Base-by-base conservation (phyloP, 2,797 vertebrate species). In the Bucorvus abyssinicus region DNA sequence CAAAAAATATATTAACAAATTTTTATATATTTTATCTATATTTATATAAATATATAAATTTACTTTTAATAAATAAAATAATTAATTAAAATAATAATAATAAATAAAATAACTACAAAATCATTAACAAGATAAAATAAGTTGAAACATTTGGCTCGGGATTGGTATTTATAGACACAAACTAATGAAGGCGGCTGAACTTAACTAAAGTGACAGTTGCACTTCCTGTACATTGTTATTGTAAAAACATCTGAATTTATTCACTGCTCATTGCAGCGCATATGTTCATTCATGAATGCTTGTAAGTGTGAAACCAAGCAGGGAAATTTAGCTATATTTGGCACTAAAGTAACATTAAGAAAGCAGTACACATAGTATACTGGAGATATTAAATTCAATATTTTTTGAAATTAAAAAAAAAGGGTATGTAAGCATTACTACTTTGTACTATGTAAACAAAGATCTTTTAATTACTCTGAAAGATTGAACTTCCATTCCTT, bases 381-480 rank as follows among this genome's bases (percentile, higher is more conserved):
- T 81, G 68, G 23, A 49, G 90, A 67, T 77, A 84, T 49, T 67
- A 81, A 89, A 87, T 67, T 89, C 47, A 90, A 6, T 85, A 69
- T 4, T 89, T 94, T 91, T 87, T 76, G 49, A 78, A 94, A 84
- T 84, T 8, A 45, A 82, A 86, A 74, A 74, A 65, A 95, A 77
- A 29, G n/a, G 21, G 0, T 93, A 95, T 73, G 87, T 96, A 97
- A 96, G 84, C 92, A 97, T 97, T 98, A 96, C 89, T 92, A 93
- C 91, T 97, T 97, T 97, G 83, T 96, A 86, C 88, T 93, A 69
- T 44, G n/a, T 82, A 55, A 85, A 89, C 73, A 70, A 94, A 96
- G 96, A 97, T 95, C 97, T 98, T 98, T 97, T 97, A 96, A 93
- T 96, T 91, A 84, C 74, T 93, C 92, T 97, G 94, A 97, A 96